Conservation (phyloP, 2,888 invertebrate genomes). For the Melipona beecheii region DNA sequence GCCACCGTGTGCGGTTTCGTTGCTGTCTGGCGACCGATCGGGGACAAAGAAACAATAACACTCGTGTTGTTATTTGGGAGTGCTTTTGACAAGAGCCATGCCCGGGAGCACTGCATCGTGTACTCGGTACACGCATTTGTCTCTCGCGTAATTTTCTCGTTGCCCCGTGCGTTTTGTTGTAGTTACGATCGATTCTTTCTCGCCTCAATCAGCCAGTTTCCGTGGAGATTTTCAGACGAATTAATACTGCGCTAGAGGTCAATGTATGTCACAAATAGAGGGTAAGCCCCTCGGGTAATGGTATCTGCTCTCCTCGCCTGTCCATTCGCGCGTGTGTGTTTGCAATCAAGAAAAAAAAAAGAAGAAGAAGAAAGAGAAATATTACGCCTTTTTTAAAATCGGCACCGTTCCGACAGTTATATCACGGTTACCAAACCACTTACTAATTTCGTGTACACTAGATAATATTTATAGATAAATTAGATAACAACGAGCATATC, state of each 20-base stretch:
- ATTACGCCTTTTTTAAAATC: slow-evolving; percentile 1
- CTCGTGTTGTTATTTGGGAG: slow-evolving; percentile 72
- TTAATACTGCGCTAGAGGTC: slow-evolving; percentile 73
- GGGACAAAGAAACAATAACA: slow-evolving; percentile 81
- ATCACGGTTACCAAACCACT: slow-evolving; percentile 20
- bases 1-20: slow-evolving; percentile 43
- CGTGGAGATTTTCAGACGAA: slow-evolving; percentile 59
- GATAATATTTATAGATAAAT: slow-evolving; percentile 48
- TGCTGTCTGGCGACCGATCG: slow-evolving; percentile 42
- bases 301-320: slow-evolving; percentile 39
- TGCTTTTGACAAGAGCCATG: slow-evolving; percentile 67
- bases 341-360: not conserved
- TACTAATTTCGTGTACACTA: slow-evolving; percentile 35
- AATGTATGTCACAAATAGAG: slow-evolving; percentile 75
- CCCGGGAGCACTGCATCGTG: slow-evolving; percentile 18
- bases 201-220: slow-evolving; percentile 39
- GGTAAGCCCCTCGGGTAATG: slow-evolving; percentile 71
- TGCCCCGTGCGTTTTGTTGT: slow-evolving; percentile 34
- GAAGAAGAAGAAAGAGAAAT: no score
- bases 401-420: slow-evolving; percentile 1
- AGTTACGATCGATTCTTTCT: slow-evolving; percentile 65
- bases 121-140: slow-evolving; percentile 3
- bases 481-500: slow-evolving; percentile 32
- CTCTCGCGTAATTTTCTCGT: slow-evolving; percentile 10
- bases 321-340: slow-evolving; percentile 9